A percentile compares a stretch with the other conserved stretches of the same genome.
phyloP scores from a whole-genome alignment of 37 sponge, comb jelly and placozoan genomes.

The Beroe ovata region DNA sequence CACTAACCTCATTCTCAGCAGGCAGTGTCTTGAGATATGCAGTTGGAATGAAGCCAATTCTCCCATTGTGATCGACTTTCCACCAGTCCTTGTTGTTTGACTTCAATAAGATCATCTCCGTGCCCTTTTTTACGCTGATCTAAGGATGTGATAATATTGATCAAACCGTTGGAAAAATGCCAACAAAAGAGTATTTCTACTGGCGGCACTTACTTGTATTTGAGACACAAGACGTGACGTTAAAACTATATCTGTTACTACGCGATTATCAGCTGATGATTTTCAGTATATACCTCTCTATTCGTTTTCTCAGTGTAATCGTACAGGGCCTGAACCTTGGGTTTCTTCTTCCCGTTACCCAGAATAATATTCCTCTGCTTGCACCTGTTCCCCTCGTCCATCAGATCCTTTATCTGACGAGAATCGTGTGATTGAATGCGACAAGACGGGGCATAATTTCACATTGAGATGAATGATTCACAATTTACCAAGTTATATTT shows the following conservation, averaged over 20 bases:
- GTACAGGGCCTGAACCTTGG: constrained; percentile 55
- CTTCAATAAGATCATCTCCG: constrained; percentile 38
- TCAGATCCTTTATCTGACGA: constrained; percentile 35
- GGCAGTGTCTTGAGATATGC: constrained; percentile 53
- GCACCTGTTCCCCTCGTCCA: constrained; percentile 54
- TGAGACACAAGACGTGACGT: no score
- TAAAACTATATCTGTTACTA: no score
- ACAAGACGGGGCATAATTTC: no score
- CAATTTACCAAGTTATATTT: no score
- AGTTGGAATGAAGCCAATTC: constrained; percentile 56
- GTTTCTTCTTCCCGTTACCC: constrained; percentile 64
- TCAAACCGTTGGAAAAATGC: no score
- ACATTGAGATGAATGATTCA: no score
- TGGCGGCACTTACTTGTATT: no score
- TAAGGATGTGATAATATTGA: constrained; percentile 2
- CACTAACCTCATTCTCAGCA: constrained; percentile 46
- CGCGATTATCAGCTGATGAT: no score
- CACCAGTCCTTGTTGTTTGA: constrained; percentile 62
- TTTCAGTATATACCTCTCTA: constrained; percentile 42
- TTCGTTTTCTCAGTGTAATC: constrained; percentile 53
- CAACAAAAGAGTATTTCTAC: no score
- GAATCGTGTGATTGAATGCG: no score
- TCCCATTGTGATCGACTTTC: constrained; percentile 59
- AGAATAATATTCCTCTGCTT: constrained; percentile 52
- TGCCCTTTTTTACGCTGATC: constrained; percentile 62